Base-by-base conservation (phyloP, 2,797 vertebrate genomes). In the Gymnopithys bicolor region DNA sequence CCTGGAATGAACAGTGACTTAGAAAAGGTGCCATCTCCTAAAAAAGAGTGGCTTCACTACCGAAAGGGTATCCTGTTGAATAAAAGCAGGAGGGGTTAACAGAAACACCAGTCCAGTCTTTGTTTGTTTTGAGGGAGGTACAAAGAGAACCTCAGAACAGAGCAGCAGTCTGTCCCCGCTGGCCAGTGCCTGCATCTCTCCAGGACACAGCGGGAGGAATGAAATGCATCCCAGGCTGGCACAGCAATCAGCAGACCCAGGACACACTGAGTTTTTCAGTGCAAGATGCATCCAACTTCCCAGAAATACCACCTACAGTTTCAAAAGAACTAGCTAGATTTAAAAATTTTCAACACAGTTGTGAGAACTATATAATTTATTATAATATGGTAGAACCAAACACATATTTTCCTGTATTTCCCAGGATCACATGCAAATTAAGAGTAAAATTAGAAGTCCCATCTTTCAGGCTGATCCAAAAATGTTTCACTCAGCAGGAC, bases 371-470 rank as follows among this genome's bases (percentile, higher is more conserved):
- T 15, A 8, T 45, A 1, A 67, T 55, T 71, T 67, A 51, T 39
- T 79, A 53, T 1, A 64, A 35, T 55, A 46, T 30, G n/a, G 25
- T 12, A 86, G 56, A 69, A 66, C 14, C 17, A 71, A 62, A 81
- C 15, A 27, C 1, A 1, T 24, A 24, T 8, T 70, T 79, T 35
- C 21, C 35, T 0, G 0, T 35, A 63, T 46, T 69, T 68, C n/a
- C 33, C 32, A 68, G 28, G 21, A 80, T 43, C 33, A 62, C 63
- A 73, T 22, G 33, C 35, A 75, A 48, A 21, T 69, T 24, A 43
- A 13, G 23, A 76, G 18, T 55, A 67, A 49, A 73, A 80, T 25
- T 11, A 37, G 60, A 59, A 55, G 41, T 52, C 53, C 7, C 8
- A 45, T 49, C 37, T 53, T 84, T 19, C 39, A 82, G 25, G 70